Evolutionary conservation across 2,888 invertebrate species (phyloP).

Genomic region (Piscicola geometra): DNA sequence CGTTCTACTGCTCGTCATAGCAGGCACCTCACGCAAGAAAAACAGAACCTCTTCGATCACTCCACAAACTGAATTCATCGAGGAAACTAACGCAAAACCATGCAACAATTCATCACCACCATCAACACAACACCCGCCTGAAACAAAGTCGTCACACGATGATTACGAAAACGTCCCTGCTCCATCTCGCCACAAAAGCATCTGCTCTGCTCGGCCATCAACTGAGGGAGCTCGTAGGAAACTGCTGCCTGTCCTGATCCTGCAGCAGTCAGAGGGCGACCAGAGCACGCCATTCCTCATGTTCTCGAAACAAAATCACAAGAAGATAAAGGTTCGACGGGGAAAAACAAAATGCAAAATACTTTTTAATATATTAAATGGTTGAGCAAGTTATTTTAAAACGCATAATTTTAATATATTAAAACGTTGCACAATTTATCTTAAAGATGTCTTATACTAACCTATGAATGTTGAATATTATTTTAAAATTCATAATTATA

Average conservation of each 20-base stretch:
- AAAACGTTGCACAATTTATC: no score
- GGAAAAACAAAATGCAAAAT: no score
- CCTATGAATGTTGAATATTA: no score
- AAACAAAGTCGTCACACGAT: not conserved
- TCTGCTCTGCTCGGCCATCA: not conserved
- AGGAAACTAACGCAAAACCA: no score
- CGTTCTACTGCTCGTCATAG: not conserved
- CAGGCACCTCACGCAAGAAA: not conserved
- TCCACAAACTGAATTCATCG: not conserved
- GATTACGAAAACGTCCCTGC: not conserved
- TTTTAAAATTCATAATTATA: no score
- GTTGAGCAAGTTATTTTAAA: no score
- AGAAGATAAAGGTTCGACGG: conserved; percentile 6
- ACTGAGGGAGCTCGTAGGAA: not conserved
- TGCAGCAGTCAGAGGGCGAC: not conserved
- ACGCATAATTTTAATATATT: no score
- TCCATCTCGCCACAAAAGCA: not conserved
- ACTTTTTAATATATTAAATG: no score
- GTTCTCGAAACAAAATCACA: not conserved
- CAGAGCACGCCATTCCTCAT: not conserved
- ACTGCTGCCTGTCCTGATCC: not conserved
- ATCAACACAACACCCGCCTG: no score
- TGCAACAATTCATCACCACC: no score
- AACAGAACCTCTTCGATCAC: not conserved
- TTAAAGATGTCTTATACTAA: no score